Evolutionary conservation across 2,888 invertebrate genomes (phyloP), one percentile per base, ranked within the genome.

Genomic region (Synanthedon myopaeformis): DNA sequence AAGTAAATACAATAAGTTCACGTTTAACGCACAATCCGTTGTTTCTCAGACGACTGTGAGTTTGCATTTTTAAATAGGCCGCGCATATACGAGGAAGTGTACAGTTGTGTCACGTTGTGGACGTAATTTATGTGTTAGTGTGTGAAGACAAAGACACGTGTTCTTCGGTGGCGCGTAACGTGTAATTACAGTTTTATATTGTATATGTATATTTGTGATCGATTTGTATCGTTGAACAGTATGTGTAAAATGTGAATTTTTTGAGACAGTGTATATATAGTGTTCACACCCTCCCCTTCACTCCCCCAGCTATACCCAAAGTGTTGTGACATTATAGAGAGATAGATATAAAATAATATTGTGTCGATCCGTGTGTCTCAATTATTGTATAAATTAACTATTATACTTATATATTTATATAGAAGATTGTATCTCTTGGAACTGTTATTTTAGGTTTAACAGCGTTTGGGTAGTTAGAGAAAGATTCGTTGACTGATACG

Each of bases 191-290:
- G 60, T 70, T 76, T 74, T 74, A 70, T 76, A 76, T 35, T 35
- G 35, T 82, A 63, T 81, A 75, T 83, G 82, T 83, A 80, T 81
- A 83, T 80, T 76, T 77, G 82, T 72, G 76, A 75, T 67, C 64
- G 62, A 64, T 62, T 65, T 64, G 70, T 69, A 64, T 67, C 65
- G 67, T 66, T 66, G 62, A 55, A 61, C 8, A 35, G 63, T 61
- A 63, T 65, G 58, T 64, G 60, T 66, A 68, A 35, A 66, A 63
- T 63, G 67, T 64, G 69, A 61, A 63, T 58, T 60, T 63, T 64
- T 67, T 65, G 60, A 60, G 35, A 66, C 65, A 66, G 67, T 84
- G 82, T 84, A 81, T 62, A 82, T 83, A 83, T 35, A 35, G 35
- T 35, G 35, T 35, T 35, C 35, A 35, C 35, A 3, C 70, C 67